Conservation (phyloP, 2,113 vertebrate genomes). For the Gallinago media region DNA sequence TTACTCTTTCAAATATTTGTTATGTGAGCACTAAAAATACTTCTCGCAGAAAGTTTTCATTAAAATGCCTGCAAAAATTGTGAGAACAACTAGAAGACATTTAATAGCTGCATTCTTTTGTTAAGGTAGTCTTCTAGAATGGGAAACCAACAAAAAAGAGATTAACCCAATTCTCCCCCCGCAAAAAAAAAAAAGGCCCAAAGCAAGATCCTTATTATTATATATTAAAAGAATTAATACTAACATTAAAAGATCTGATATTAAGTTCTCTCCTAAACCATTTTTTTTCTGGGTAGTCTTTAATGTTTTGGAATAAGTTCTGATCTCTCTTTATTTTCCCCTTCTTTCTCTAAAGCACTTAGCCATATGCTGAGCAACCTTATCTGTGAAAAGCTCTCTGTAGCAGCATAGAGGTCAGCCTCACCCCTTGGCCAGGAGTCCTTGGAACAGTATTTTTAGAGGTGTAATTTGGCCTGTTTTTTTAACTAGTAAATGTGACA, state of each 20-base stretch:
- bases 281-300: not conserved
- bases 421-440: not conserved
- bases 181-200: not conserved
- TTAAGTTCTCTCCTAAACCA: not conserved
- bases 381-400: not conserved
- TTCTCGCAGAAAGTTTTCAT: not conserved
- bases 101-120: not conserved
- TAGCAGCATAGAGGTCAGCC: not conserved
- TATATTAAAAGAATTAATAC: no score
- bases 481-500: not conserved
- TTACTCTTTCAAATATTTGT: not conserved
- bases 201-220: not conserved
- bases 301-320: not conserved
- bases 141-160: not conserved
- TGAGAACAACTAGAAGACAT: not conserved
- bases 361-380: not conserved
- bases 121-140: not conserved
- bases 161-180: not conserved
- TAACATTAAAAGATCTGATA: not conserved
- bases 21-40: not conserved
- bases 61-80: not conserved
- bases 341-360: not conserved
- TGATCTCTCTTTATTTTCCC: not conserved
- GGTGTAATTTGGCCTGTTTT: not conserved
- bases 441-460: not conserved